Conservation (phyloP, 2,113 vertebrate genomes). For the Leiothrix lutea region DNA sequence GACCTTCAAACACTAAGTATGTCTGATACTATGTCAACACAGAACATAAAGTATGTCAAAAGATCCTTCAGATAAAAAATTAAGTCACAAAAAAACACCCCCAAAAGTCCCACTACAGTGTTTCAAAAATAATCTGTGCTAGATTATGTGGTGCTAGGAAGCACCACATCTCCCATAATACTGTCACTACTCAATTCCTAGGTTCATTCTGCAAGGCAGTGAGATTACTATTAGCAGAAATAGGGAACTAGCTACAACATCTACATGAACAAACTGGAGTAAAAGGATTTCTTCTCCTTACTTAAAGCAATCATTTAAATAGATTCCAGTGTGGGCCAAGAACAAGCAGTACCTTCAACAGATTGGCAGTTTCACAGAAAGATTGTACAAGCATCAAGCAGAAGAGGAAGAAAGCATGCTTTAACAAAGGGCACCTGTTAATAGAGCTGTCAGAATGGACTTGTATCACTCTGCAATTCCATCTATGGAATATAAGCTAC, state of each 20-base stretch:
- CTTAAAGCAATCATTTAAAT: not conserved
- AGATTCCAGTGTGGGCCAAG: not conserved
- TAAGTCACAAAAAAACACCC: not conserved
- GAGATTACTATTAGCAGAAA: not conserved
- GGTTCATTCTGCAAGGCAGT: not conserved
- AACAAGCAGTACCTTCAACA: not conserved
- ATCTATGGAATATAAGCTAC: not conserved
- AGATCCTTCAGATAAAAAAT: not conserved
- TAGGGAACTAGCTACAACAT: not conserved
- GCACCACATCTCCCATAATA: not conserved
- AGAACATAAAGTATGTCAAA: not conserved
- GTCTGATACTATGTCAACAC: not conserved
- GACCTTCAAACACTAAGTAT: not conserved
- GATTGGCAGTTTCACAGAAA: not conserved
- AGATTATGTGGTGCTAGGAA: too few relatives aligned
- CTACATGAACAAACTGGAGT: not conserved
- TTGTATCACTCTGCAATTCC: not conserved
- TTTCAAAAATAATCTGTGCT: not conserved
- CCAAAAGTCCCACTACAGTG: fast-evolving
- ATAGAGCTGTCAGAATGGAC: not conserved
- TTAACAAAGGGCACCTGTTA: not conserved
- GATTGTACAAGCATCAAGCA: not conserved
- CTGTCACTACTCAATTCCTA: not conserved
- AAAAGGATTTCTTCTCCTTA: not conserved
- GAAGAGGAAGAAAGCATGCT: not conserved